Evolutionary conservation across 1,140 invertebrate genomes (phyloP).

Genomic region (Brachionus sp.): DNA sequence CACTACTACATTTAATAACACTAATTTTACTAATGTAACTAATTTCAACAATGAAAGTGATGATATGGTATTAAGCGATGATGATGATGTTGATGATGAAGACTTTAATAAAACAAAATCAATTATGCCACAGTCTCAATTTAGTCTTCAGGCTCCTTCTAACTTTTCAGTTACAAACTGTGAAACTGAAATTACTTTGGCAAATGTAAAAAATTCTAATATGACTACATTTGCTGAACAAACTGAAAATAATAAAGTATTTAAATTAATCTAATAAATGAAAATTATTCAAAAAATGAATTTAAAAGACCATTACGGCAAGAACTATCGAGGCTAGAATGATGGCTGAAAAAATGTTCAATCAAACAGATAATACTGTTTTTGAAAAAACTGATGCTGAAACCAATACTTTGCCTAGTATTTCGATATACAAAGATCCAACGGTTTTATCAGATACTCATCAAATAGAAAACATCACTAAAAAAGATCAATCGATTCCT

Average conservation of each 20-base stretch:
- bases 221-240: conserved; percentile 32
- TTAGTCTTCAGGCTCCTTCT: not conserved
- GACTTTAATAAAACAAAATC: not conserved
- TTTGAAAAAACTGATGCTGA: not conserved
- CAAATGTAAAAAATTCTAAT: not conserved
- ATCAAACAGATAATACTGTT: not conserved
- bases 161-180: not conserved
- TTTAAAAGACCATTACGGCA: not conserved
- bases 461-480: not conserved
- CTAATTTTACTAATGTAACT: conserved; percentile 25
- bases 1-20: conserved; percentile 17
- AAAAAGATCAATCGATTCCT: not conserved
- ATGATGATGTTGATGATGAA: not conserved
- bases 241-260: not conserved
- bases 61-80: conserved; percentile 1
- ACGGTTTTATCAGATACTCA: not conserved
- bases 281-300: not conserved
- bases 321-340: conserved; percentile 22
- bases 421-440: conserved; percentile 25
- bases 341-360: conserved; percentile 39
- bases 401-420: not conserved
- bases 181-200: not conserved
- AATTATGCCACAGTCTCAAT: not conserved
- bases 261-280: not conserved
- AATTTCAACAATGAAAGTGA: conserved; percentile 4